Conservation (phyloP, 2,797 vertebrate species). For the Labeo calbasu region DNA sequence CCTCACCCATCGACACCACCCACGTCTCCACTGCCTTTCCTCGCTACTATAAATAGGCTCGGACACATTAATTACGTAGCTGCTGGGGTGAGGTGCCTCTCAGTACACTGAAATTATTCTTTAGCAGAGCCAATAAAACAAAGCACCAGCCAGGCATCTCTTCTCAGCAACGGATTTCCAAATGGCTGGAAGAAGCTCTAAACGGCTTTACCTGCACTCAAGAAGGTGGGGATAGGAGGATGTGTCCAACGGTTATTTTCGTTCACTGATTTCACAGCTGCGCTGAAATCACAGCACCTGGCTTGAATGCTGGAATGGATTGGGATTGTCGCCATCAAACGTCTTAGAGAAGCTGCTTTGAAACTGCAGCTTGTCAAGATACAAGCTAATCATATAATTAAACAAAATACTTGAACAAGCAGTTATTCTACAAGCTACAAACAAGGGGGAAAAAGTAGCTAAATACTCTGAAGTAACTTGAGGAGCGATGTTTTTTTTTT, state of each 20-base stretch:
- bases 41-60: slow-evolving; percentile 72
- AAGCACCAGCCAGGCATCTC: slow-evolving; percentile 50
- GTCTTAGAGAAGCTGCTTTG: not conserved
- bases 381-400: not conserved
- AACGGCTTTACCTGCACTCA: slow-evolving; percentile 31
- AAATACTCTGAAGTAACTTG: not conserved
- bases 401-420: not conserved
- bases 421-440: not conserved
- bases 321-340: not conserved
- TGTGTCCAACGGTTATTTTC: slow-evolving; percentile 13
- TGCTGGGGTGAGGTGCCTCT: slow-evolving; percentile 68
- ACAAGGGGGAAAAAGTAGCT: not conserved
- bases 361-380: not conserved
- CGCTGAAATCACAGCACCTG: slow-evolving; percentile 2
- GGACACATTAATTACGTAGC: slow-evolving; percentile 72
- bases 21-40: slow-evolving; percentile 41
- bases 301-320: not conserved
- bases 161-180: slow-evolving; percentile 41
- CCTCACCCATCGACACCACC: slow-evolving; percentile 53
- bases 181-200: slow-evolving; percentile 34
- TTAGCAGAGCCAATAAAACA: slow-evolving; percentile 61
- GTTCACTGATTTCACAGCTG: slow-evolving; percentile 11
- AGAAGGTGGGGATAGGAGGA: slow-evolving; percentile 12
- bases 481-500: not conserved
- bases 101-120: slow-evolving; percentile 63